Base-by-base conservation (phyloP, 2,113 vertebrate genomes). In the Hassar affinis region DNA sequence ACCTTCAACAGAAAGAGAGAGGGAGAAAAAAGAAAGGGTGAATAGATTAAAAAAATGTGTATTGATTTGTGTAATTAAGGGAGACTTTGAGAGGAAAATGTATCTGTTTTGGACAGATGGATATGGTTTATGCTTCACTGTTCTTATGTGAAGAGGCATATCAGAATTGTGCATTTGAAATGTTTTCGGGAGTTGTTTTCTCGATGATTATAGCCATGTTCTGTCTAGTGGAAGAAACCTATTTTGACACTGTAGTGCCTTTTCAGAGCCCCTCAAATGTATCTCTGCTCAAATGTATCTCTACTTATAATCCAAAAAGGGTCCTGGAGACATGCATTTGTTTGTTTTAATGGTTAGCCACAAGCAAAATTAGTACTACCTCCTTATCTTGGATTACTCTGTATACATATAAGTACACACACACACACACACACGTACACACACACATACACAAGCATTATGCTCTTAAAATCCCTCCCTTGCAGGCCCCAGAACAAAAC, bases 31-130 rank as follows among this genome's bases (percentile, higher is more conserved):
- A 69, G 57, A 82, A 80, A 56, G 33, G 93, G 94, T 93, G 94
- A 94, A 90, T 83, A 87, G 76, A 86, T 89, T 89, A 90, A 91
- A 93, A 94, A 96, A 96, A 95, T 93, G 94, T 95, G 93, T 94
- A 95, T 95, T 95, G 96, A 97, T 98, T 99, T 94, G 93, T 94
- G 92, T 93, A 94, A 95, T 96, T 95, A 96, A 94, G 92, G 95
- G 93, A 94, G 95, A 96, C 89, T 87, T 82, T 79, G 88, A 90
- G 90, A 86, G 90, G 88, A 90, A 85, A 88, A 85, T 85, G 84
- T 80, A 86, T 86, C 81, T 87, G 84, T 79, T 88, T 54, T 82
- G 77, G 87, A 81, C 80, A 75, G 77, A 66, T 56, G 45, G 62
- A 87, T 79, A 62, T 62, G 72, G 72, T 78, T 84, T 77, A 80